These are phyloP conservation scores for Esperia sulphurella DNA, from an alignment of 2,888 invertebrate genomes.

Conservation along the genomic window DNA sequence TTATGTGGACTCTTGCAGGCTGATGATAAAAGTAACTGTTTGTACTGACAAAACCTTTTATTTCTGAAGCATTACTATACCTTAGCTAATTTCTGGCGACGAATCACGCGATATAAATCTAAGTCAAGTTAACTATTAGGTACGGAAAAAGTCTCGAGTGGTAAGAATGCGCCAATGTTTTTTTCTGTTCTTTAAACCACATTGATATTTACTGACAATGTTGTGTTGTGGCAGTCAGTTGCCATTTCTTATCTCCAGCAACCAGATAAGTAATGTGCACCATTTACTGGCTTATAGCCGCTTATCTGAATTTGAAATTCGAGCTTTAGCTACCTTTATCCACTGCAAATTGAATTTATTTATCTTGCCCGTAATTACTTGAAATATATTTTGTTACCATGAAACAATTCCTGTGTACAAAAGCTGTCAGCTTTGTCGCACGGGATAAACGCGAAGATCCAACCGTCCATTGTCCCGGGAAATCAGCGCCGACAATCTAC, in stretches of 20 bases:
- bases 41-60: no score
- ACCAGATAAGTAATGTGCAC: constrained; percentile 15
- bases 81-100: no score
- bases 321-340: constrained; percentile 13
- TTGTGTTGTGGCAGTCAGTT: constrained; percentile 2
- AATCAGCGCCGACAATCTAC: constrained; percentile 62
- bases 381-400: not conserved
- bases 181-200: not conserved
- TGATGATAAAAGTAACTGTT: no score
- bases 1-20: no score
- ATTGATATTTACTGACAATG: constrained; percentile 12
- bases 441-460: constrained; percentile 44
- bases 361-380: constrained; percentile 8
- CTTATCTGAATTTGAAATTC: constrained; percentile 13
- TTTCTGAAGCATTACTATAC: no score
- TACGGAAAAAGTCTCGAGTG: no score
- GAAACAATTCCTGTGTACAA: constrained; percentile 1
- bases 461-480: constrained; percentile 52
- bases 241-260: constrained; percentile 10
- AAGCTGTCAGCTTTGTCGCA: constrained; percentile 42
- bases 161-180: not conserved
- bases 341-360: constrained; percentile 13
- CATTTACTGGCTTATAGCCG: constrained; percentile 11
- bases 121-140: no score
- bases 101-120: no score